Conservation (phyloP, 2,113 vertebrate species). For the Ceratotherium simum region DNA sequence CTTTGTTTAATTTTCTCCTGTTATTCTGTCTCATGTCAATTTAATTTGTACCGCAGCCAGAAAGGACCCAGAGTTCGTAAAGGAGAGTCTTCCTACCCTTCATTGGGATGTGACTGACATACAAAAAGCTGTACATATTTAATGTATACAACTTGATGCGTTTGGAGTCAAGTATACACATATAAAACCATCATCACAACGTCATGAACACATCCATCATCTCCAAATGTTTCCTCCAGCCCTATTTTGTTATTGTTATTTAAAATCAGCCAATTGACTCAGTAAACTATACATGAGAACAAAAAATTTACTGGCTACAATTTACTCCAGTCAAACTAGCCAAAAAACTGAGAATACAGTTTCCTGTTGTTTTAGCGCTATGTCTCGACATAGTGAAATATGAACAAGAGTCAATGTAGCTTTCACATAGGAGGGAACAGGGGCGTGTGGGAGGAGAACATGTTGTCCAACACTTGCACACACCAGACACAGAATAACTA, state of each 20-base stretch:
- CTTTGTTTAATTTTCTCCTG: too few species aligned
- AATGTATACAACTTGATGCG: neutral
- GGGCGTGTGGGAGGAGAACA: neutral
- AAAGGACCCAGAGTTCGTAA: too few species aligned
- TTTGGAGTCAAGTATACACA: neutral
- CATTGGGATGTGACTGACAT: neutral
- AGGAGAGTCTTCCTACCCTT: neutral
- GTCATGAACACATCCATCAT: neutral
- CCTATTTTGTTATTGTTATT: neutral
- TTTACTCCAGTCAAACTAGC: neutral
- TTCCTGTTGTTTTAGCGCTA: neutral
- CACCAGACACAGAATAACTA: neutral
- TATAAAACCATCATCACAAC: neutral
- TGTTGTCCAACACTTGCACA: neutral
- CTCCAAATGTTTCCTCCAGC: neutral
- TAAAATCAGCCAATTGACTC: neutral
- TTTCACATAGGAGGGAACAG: neutral
- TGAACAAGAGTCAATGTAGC: neutral
- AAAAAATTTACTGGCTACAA: neutral
- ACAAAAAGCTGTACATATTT: neutral
- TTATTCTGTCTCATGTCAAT: too few species aligned
- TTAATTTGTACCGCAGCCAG: too few species aligned
- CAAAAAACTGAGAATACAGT: neutral
- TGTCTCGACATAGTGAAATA: neutral
- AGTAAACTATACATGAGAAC: neutral